Percentiles rank a stretch among this genome's conserved stretches.
Evolutionary conservation across 2,888 invertebrate species (phyloP).

Genomic region (Anorthoa munda): DNA sequence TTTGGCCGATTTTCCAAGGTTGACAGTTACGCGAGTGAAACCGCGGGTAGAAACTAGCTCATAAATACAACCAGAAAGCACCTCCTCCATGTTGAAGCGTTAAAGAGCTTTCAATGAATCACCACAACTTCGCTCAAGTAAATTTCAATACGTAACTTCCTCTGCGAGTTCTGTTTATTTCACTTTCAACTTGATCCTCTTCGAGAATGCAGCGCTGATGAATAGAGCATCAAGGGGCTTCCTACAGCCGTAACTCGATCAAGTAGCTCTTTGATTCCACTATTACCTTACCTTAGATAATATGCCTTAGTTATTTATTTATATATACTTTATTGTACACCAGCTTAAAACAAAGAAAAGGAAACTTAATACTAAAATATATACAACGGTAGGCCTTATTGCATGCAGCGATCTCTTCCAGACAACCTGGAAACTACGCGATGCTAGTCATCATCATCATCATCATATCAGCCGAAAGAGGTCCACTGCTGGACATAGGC

Average conservation of each 20-base stretch:
- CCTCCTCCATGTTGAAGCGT: neutral
- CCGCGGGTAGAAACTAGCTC: too few relatives aligned
- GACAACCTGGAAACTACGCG: too few relatives aligned
- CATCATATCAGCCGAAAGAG: too few relatives aligned
- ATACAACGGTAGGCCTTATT: too few relatives aligned
- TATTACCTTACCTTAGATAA: neutral
- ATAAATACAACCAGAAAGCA: neutral
- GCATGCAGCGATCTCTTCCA: too few relatives aligned
- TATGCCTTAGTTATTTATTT: neutral
- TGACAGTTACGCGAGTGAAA: too few relatives aligned
- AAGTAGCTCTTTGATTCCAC: slow-evolving; percentile 5
- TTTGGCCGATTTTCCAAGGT: too few relatives aligned
- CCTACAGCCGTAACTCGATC: neutral
- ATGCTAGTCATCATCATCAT: too few relatives aligned
- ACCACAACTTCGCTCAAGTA: slow-evolving; percentile 1
- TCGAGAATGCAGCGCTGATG: neutral
- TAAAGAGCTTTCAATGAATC: neutral
- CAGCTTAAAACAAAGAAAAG: too few relatives aligned
- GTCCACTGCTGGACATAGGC: too few relatives aligned
- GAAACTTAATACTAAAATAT: too few relatives aligned
- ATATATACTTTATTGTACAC: too few relatives aligned
- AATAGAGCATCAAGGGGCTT: slow-evolving; percentile 14
- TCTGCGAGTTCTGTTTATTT: slow-evolving; percentile 24
- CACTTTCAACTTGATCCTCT: slow-evolving; percentile 21
- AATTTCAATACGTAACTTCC: slow-evolving; percentile 16